Evolutionary conservation across 53 echinoderm and acorn worm genomes (phyloP), one percentile per base, ranked within the genome.

Genomic region (Echinarachnius parma): DNA sequence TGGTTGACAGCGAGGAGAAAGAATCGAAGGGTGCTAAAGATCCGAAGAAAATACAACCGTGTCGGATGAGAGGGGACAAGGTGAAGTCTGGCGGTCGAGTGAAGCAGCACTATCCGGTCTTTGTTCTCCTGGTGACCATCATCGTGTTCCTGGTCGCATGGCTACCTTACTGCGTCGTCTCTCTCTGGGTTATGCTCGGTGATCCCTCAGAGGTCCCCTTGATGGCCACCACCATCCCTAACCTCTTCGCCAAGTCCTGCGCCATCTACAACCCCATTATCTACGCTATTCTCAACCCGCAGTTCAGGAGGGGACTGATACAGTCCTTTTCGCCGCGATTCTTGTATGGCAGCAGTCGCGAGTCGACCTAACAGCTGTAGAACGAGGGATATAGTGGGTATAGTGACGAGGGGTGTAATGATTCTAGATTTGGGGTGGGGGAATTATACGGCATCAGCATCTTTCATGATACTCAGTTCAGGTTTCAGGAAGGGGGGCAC

Each of bases 161-260:
- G 86, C 31, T 76, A 21, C 86, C 86, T 8, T 86, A 86, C 54
- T 86, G 86, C 16, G 39, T 86, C 27, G 86, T 86, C 2, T 80
- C 80, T 0, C 34, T 86, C 0, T 86, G 86, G 86, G 44, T 69
- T 3, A 13, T 86, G 4, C 23, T 86, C 16, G 86, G 76, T 0
- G 67, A 86, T 23, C 64, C 57, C 2, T 49, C 32, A 7, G 15
- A 47, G 0, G 48, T 86, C 5, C 48, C 80, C 22, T 53, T 24
- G 8, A 33, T 71, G 14, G 44, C 61, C 3, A 56, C 81, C 10
- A 78, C 81, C 11, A 37, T 53, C 5, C 86, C 86, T 1, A 57
- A 80, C 3, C 76, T 86, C 30, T 49, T 86, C 28, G 86, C 86
- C 0, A 86, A 86, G 60, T 80, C 86, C 4, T 61, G 75, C 28